Percentiles rank a stretch among this genome's conserved stretches.
phyloP scores from a whole-genome alignment of 2,888 invertebrate genomes.

The Luffia ferchaultella region DNA sequence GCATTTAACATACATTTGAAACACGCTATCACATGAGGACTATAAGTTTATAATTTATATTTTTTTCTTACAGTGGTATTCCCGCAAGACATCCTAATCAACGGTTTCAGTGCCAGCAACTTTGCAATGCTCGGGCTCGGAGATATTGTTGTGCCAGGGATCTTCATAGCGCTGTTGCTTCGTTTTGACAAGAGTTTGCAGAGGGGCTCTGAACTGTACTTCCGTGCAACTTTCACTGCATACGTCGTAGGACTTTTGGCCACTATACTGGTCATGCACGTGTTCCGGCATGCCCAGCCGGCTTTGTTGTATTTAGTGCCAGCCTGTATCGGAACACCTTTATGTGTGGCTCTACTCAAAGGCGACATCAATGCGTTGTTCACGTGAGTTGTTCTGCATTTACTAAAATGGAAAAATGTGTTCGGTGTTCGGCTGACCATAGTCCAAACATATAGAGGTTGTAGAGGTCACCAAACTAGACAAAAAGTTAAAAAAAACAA shows the following conservation, averaged over 20 bases:
- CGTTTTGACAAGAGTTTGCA: slow-evolving; percentile 93
- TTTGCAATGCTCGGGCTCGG: slow-evolving; percentile 99
- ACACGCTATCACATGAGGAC: too few species aligned
- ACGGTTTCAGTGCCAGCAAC: slow-evolving; percentile 89
- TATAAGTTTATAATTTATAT: background rate
- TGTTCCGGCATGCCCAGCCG: slow-evolving; percentile 98
- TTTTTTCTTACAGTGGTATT: slow-evolving; percentile 79
- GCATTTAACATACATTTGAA: too few species aligned
- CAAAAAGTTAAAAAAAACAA: too few species aligned
- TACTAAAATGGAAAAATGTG: background rate
- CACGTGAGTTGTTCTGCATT: slow-evolving; percentile 87
- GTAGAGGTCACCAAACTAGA: too few species aligned
- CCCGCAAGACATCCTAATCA: slow-evolving; percentile 95
- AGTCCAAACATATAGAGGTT: too few species aligned
- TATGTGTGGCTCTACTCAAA: slow-evolving; percentile 84
- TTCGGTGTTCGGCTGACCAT: background rate
- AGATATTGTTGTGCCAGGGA: slow-evolving; percentile 99
- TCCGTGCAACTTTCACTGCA: slow-evolving; percentile 88
- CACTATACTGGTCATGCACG: slow-evolving; percentile 97
- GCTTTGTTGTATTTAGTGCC: slow-evolving; percentile 97
- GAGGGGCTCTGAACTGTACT: slow-evolving; percentile 83
- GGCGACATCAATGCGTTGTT: slow-evolving; percentile 92
- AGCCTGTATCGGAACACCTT: slow-evolving; percentile 91
- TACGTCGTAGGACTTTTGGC: slow-evolving; percentile 93
- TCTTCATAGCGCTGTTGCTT: slow-evolving; percentile 95